phyloP scores from a whole-genome alignment of 2,797 vertebrate genomes.

The Lacerta viridis region DNA sequence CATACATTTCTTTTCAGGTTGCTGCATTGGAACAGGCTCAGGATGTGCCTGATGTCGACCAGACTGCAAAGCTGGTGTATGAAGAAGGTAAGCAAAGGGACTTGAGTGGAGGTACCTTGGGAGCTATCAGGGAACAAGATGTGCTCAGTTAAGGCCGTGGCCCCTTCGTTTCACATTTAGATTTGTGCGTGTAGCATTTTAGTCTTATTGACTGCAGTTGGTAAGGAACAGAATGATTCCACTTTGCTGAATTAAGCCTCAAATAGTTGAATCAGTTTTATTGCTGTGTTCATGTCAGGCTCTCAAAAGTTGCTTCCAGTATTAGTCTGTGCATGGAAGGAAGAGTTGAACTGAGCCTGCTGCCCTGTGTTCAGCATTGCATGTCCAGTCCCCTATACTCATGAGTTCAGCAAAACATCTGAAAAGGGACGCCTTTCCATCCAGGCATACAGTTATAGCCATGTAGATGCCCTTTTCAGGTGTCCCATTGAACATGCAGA shows the following conservation, averaged over 20 bases:
- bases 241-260: not conserved
- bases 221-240: not conserved
- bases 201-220: not conserved
- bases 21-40: slow-evolving; percentile 81
- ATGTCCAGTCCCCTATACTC: not conserved
- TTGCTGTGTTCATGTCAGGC: not conserved
- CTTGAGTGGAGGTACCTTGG: not conserved
- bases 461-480: not conserved
- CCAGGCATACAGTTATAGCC: too few relatives aligned
- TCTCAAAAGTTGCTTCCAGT: not conserved
- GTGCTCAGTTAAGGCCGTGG: not conserved
- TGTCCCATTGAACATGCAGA: too few relatives aligned
- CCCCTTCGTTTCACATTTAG: not conserved
- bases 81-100: slow-evolving; percentile 90
- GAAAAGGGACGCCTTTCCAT: not conserved
- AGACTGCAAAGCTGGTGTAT: slow-evolving; percentile 94
- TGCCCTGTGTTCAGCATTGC: not conserved
- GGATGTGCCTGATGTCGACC: slow-evolving; percentile 79
- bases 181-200: not conserved
- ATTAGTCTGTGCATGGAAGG: not conserved
- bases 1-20: slow-evolving; percentile 82
- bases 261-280: not conserved
- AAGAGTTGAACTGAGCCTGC: not conserved
- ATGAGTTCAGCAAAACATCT: not conserved
- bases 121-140: not conserved